These are phyloP conservation scores for Anomalospiza imberbis DNA, from an alignment of 2,797 vertebrate species.

Conservation along the genomic window DNA sequence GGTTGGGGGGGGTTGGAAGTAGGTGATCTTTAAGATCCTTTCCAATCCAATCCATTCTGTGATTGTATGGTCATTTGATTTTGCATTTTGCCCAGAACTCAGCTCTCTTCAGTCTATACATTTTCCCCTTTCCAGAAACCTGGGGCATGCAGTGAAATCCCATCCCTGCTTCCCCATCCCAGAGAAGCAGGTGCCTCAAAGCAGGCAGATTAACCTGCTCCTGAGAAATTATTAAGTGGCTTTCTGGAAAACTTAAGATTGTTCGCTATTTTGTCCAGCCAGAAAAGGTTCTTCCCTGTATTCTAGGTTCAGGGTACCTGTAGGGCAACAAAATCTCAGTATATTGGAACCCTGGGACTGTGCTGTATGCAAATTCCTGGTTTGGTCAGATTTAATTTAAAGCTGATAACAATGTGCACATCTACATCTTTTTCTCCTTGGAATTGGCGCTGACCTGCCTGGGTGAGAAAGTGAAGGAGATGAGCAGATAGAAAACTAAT, in stretches of 20 bases:
- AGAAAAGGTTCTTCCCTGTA: neutral
- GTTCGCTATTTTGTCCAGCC: neutral
- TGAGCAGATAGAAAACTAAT: neutral
- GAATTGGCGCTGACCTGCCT: neutral
- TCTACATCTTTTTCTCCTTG: neutral
- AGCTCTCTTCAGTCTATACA: neutral
- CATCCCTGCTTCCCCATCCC: neutral
- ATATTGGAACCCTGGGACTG: neutral
- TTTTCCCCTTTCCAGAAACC: neutral
- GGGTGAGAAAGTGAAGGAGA: neutral
- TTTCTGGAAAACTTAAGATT: neutral
- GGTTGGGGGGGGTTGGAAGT: neutral
- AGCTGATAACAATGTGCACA: neutral
- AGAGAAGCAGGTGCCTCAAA: neutral
- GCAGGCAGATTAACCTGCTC: neutral
- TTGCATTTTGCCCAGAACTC: neutral
- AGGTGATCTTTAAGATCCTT: neutral
- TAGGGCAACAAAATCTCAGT: neutral
- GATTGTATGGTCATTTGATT: neutral
- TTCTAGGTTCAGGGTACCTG: neutral
- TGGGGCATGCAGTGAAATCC: neutral
- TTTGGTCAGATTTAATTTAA: neutral
- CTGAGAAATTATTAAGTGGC: neutral
- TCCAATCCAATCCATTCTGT: neutral
- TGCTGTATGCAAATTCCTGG: neutral